phyloP scores from a whole-genome alignment of 2,113 vertebrate species.

The Tiliqua scincoides region DNA sequence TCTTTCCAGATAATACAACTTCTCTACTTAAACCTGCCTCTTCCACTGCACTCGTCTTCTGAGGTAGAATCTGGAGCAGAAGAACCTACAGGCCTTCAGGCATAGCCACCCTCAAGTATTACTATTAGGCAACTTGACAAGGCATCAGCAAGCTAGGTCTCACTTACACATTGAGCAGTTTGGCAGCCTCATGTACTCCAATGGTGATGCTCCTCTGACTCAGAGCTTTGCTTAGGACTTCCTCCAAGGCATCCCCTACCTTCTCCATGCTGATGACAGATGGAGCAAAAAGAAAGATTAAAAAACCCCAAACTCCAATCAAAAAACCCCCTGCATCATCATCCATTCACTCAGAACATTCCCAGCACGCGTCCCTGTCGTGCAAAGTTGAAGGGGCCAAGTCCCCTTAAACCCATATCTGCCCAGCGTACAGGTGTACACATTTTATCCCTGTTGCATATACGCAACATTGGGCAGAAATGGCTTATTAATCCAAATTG shows the following conservation, averaged over 20 bases:
- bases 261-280: conserved; percentile 86
- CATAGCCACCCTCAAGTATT: background rate
- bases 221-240: conserved; percentile 90
- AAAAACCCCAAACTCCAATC: background rate
- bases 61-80: background rate
- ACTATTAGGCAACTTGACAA: background rate
- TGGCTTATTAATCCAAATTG: background rate
- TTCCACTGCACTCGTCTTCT: background rate
- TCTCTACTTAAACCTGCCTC: background rate
- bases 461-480: too few species aligned
- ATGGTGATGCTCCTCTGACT: conserved; percentile 91
- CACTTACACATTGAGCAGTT: conserved; percentile 94
- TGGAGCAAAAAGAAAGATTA: background rate
- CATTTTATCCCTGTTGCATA: too few species aligned
- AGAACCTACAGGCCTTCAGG: background rate
- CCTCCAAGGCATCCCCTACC: conserved; percentile 88
- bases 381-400: background rate
- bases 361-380: background rate
- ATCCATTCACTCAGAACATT: background rate
- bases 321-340: too few species aligned
- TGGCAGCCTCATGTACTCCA: conserved; percentile 94
- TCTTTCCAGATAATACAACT: too few species aligned
- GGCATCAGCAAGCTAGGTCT: background rate
- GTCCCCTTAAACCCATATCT: too few species aligned
- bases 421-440: too few species aligned